Base-by-base conservation (phyloP, 2,797 vertebrate genomes). In the Antennarius maculatus region DNA sequence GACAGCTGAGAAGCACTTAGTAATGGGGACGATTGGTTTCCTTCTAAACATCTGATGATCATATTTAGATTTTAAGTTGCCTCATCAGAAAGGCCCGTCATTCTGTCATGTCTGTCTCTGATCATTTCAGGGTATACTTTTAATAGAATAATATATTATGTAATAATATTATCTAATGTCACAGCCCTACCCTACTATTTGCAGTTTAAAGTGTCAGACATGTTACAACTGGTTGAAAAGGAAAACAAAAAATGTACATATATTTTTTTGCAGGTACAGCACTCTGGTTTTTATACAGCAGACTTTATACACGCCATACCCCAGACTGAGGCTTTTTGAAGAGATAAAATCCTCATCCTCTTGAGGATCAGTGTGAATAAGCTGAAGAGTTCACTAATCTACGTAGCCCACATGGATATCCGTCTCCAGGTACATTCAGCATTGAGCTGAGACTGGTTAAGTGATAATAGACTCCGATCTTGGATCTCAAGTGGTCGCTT, bases 11-110 rank as follows among this genome's bases (percentile, higher is more conserved):
- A 76, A 72, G 74, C 80, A 76, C 66, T 80, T 56, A 69, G 69
- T 75, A 75, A 83, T 61, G 43, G 66, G 62, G 74, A 74, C 60
- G 68, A 8, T 39, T 63, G 56, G 59, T 65, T 77, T 74, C 39
- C 69, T 55, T 80, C 71, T 49, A 27, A 75, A 76, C 68, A 76
- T 80, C 53, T 82, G 71, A 84, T 63, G 74, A 74, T 76, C 70
- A 81, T 66, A 71, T 79, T 83, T 72, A 72, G 73, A 81, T 75
- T 71, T 59, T 49, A 69, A 50, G 66, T 77, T 66, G 68, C 58
- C 58, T 81, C 71, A 50, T 54, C 77, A 81, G 42, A 65, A 62
- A 17, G 4, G 16, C 18, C 34, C 14, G 49, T 58, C 64, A 10
- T 11, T 27, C 48, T 15, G 45, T 62, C 76, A 46, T 3, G 14